Base-by-base conservation (phyloP, 2,888 invertebrate genomes). In the Cephus nigrinus region DNA sequence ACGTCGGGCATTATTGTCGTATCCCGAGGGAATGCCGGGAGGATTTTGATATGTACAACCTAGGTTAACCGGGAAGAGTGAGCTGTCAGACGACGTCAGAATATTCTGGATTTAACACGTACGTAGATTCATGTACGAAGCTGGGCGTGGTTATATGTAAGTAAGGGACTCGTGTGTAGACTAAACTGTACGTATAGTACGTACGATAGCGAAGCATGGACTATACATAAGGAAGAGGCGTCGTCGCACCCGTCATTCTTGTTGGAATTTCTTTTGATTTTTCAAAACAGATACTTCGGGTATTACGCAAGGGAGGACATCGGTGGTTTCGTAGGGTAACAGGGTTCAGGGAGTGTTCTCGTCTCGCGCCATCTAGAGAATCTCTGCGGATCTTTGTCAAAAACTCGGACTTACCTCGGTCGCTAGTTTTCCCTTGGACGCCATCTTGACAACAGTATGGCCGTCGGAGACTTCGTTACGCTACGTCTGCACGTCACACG, bases 391-490 rank as follows among this genome's bases (percentile, higher is more conserved):
- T 34, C 3, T 68, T 11, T 30, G 15, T 74, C 34, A 68, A 12
- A 12, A 69, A 74, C 40, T 68, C 11, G 73, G 76, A 84, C 87
- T 88, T 82, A 90, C 90, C 88, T 90, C 90, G 73, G 81, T 78
- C 78, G 80, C 85, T 80, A 87, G 85, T 83, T 89, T 86, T 82
- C 87, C 88, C 82, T 90, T 90, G 80, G 88, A 88, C 90, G 90
- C 90, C 90, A 90, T 90, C 83, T 90, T 90, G 89, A 86, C 89
- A 90, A 88, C 88, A 87, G 85, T 84, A 87, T 86, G 86, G 86
- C 87, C 83, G 84, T 80, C 83, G 83, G 80, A 30, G 75, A 3
- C 82, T 75, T 73, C 83, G 78, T 82, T 84, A 80, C 82, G 2
- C 55, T 23, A 55, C 9, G 23, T 9, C 5, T 9, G 23, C 55